A percentile compares a stretch with the other conserved stretches of the same genome.
These are phyloP conservation scores for Chiridota heheva DNA, from an alignment of 35 echinoderm and acorn worm genomes.

Conservation along the genomic window DNA sequence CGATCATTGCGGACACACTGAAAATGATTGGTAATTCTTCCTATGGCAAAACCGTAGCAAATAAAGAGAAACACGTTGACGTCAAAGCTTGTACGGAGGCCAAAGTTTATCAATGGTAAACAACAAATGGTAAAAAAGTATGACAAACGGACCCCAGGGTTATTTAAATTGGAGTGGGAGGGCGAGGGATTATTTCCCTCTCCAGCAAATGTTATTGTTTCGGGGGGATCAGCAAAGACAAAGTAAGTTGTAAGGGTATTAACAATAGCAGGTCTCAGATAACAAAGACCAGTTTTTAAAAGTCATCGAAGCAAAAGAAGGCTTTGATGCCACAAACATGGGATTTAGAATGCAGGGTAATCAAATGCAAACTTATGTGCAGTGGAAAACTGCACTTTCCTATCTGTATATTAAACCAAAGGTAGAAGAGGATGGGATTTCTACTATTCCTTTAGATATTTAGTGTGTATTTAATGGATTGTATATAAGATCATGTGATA, in stretches of 20 bases:
- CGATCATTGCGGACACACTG: slow-evolving; percentile 14
- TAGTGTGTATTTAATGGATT: too few relatives aligned
- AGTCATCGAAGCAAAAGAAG: neutral
- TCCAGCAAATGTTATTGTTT: slow-evolving; percentile 6
- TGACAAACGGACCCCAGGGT: slow-evolving; percentile 1
- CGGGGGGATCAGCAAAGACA: neutral
- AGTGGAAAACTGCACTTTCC: neutral
- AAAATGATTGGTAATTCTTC: slow-evolving; percentile 45
- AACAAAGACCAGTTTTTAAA: neutral
- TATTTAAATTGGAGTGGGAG: slow-evolving; percentile 4
- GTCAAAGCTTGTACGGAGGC: slow-evolving; percentile 25
- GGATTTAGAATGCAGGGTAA: neutral
- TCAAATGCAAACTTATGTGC: neutral
- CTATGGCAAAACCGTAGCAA: slow-evolving; percentile 51
- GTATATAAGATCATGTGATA: too few relatives aligned
- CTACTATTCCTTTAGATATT: neutral
- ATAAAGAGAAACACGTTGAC: slow-evolving; percentile 34
- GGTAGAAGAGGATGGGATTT: neutral
- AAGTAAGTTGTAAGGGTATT: neutral
- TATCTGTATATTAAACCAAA: neutral
- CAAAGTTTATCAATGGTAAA: slow-evolving; percentile 17
- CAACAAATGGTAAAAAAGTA: neutral
- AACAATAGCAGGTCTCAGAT: neutral
- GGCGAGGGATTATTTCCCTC: neutral
- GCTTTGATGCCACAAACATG: neutral